Percentiles rank a stretch among this genome's conserved stretches.
Evolutionary conservation across 2,888 invertebrate species (phyloP).

Genomic region (Xylocampa areola): DNA sequence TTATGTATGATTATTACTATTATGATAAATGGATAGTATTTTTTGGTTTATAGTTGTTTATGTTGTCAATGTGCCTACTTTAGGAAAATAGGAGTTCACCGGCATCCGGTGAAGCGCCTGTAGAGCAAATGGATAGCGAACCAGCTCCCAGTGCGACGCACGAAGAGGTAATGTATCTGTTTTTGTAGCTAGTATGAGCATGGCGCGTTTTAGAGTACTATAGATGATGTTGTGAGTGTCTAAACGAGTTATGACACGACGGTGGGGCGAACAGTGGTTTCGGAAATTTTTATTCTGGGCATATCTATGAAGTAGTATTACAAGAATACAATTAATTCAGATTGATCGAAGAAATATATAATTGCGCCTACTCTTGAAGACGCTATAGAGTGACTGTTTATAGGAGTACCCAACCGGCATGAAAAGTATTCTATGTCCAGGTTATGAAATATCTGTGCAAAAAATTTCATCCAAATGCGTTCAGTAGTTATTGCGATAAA

Average conservation of each 20-base stretch:
- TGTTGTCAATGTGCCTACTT: conserved; percentile 72
- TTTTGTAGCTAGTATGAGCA: conserved; percentile 38
- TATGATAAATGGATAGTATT: conserved; percentile 37
- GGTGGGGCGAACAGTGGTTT: neutral
- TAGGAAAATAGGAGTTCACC: conserved; percentile 70
- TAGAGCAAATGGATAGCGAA: conserved; percentile 69
- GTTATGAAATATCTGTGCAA: too few relatives aligned
- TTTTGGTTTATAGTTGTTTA: conserved; percentile 61
- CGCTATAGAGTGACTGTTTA: too few relatives aligned
- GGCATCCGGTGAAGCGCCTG: conserved; percentile 63
- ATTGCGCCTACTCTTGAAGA: too few relatives aligned
- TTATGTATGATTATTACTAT: conserved; percentile 20
- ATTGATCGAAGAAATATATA: too few relatives aligned
- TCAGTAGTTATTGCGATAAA: too few relatives aligned
- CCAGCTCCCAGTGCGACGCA: conserved; percentile 57
- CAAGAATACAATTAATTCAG: too few relatives aligned
- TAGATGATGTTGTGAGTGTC: conserved; percentile 7
- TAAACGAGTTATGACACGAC: conserved; percentile 6
- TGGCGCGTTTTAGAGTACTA: conserved; percentile 13
- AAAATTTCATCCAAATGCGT: too few relatives aligned
- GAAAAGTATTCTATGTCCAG: too few relatives aligned
- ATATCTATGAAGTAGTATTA: too few relatives aligned
- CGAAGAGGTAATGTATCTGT: conserved; percentile 68
- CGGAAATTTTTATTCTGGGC: too few relatives aligned
- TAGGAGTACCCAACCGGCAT: too few relatives aligned